Evolutionary conservation across 2,888 invertebrate genomes (phyloP).

Genomic region (Clanis bilineata): DNA sequence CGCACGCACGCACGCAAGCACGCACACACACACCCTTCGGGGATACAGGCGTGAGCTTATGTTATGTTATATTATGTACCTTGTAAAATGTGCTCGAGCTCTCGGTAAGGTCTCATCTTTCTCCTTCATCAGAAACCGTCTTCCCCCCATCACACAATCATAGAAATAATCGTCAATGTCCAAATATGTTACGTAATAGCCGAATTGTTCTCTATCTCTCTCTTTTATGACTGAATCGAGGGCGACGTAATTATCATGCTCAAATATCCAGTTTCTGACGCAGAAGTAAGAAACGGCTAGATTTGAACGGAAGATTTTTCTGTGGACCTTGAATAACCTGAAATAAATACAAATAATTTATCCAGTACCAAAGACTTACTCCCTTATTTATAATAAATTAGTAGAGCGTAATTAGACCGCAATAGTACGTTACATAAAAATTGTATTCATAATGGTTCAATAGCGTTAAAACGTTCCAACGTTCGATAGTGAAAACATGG

Average conservation of each 20-base stretch:
- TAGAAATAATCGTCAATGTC: slow-evolving; percentile 78
- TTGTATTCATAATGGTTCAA: no score
- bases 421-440: no score
- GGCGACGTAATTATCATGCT: slow-evolving; percentile 81
- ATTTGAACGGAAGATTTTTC: slow-evolving; percentile 89
- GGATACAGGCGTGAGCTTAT: no score
- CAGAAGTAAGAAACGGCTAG: slow-evolving; percentile 88
- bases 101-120: slow-evolving; percentile 78
- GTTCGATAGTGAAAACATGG: no score
- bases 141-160: slow-evolving; percentile 83
- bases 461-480: no score
- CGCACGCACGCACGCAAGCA: no score
- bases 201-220: slow-evolving; percentile 80
- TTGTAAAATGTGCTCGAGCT: slow-evolving; percentile 73
- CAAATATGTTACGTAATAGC: slow-evolving; percentile 81
- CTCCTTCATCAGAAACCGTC: slow-evolving; percentile 86
- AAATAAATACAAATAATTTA: slow-evolving; percentile 20
- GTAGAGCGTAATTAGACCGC: no score
- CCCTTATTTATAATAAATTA: no score
- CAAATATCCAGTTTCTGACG: slow-evolving; percentile 89
- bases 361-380: no score
- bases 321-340: slow-evolving; percentile 90
- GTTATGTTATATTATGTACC: background rate
- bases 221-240: slow-evolving; percentile 76
- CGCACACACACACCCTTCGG: no score